Base-by-base conservation (phyloP, 2,797 vertebrate genomes). In the Rallus crepitans region DNA sequence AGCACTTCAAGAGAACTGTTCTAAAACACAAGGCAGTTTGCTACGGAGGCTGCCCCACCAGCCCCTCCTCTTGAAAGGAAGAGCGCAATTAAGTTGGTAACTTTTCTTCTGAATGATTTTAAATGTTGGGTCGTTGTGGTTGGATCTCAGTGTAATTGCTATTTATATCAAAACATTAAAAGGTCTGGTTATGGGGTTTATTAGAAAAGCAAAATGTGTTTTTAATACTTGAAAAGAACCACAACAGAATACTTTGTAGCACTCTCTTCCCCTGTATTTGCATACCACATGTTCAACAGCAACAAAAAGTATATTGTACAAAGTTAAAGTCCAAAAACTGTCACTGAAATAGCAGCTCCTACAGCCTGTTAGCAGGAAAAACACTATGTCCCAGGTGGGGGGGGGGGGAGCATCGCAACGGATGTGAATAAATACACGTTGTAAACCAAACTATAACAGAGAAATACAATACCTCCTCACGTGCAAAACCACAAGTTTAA, bases 101-200 rank as follows among this genome's bases (percentile, higher is more conserved):
- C 76, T 69, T 94, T 35, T 78, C 93, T 92, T 87, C 82, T 40
- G 37, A 95, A 95, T 42, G 12, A 89, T 52, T 93, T 85, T 77
- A 70, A 95, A 82, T 48, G 21, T 45, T 21, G 1, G 0, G 28
- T 10, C 63, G 4, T 71, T 96, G 93, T 57, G 94, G 96, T 83
- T 87, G 73, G 48, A 93, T 94, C 70, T 91, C 87, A 94, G 76
- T 57, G 53, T 94, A 96, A 96, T 94, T 95, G 89, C 82, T 96
- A 97, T 97, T 92, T 95, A 93, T 89, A 95, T 94, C 86, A 93
- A 95, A 93, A 89, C 94, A 93, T 93, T 94, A 94, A 89, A 93
- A 93, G 88, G 72, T 81, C 89, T 96, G 87, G 77, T 88, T 90
- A 93, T 84, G 82, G 52, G 87, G 77, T 88, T 97, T 93, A 94